These are phyloP conservation scores for Sarcophaga caerulescens DNA, from an alignment of 2,888 invertebrate species.

Conservation along the genomic window DNA sequence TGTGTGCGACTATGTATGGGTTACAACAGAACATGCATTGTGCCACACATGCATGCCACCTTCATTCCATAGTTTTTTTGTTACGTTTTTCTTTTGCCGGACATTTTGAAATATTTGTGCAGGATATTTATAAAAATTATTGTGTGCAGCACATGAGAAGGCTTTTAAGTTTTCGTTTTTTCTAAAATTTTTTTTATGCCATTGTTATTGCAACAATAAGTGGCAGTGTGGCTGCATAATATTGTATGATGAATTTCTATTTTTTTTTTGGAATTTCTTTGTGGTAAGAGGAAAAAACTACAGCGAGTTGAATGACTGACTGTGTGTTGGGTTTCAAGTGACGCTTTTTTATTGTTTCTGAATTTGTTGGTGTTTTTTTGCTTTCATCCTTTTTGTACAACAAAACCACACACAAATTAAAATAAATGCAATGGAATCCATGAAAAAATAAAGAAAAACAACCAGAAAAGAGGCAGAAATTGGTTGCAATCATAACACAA, in stretches of 20 bases:
- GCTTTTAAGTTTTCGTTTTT: neutral
- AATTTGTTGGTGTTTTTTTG: slow-evolving; percentile 22
- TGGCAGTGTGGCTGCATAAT: slow-evolving; percentile 24
- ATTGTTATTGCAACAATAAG: slow-evolving; percentile 35
- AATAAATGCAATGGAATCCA: slow-evolving; percentile 64
- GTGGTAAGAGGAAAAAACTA: slow-evolving; percentile 9
- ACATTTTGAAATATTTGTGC: slow-evolving; percentile 36
- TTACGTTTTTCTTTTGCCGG: slow-evolving; percentile 15
- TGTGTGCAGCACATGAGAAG: slow-evolving; percentile 30
- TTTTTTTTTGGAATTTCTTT: no score
- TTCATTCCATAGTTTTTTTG: slow-evolving; percentile 16
- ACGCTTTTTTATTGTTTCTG: slow-evolving; percentile 44
- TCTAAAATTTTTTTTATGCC: no score
- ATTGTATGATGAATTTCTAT: neutral
- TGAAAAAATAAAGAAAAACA: slow-evolving; percentile 27
- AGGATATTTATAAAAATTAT: slow-evolving; percentile 51
- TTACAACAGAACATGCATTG: slow-evolving; percentile 22
- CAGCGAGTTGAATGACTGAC: slow-evolving; percentile 61
- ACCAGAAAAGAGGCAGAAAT: slow-evolving; percentile 28
- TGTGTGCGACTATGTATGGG: neutral
- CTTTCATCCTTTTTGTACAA: slow-evolving; percentile 2
- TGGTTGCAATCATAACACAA: slow-evolving; percentile 62
- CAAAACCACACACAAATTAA: slow-evolving; percentile 51
- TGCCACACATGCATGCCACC: slow-evolving; percentile 42
- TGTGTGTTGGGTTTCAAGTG: slow-evolving; percentile 32